Base-by-base conservation (phyloP, 2,113 vertebrate species). In the Orcinus orca region DNA sequence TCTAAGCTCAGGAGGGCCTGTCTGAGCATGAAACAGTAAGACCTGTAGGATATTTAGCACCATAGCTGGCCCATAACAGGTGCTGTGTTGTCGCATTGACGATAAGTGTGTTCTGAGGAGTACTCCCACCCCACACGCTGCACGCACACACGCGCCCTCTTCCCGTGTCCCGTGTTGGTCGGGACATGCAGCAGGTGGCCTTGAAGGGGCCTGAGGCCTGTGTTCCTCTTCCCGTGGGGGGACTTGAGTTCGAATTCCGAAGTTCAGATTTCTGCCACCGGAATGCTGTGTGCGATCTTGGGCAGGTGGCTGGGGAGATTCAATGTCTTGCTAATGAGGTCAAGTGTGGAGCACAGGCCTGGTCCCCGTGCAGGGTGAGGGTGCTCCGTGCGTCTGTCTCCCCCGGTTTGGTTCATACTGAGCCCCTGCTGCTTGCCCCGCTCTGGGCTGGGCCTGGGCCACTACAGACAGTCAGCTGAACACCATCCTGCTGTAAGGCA, bases 31-130 rank as follows among this genome's bases (percentile, higher is more conserved):
- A 2, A 8, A 15, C 17, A 9, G 10, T 11, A 1, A 7, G 5
- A 5, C 17, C 58, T 0, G 0, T 4, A 0, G 6, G 6, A 5
- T 2, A 6, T 3, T 31, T 0, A 6, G 53, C 21, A 0, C 31
- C 8, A 3, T 0, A 13, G 23, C 3, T 25, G 47, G 58, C 31
- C 3, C 8, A 0, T 0, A 4, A 21, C 17, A 0, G 9, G 5
- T 4, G 17, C 97, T 15, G 0, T 5, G 10, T n/a, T 6, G 23
- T 13, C 29, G 41, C 3, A 0, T 2, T 12, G 44, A 18, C 2
- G 3, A 0, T 2, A 3, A 53, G 63, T 0, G 0, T 6, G 1
- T 38, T n/a, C 41, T 5, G 38, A 44, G 55, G 36, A 5, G 25
- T 2, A 11, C 10, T 6, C 38, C 31, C 0, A 1, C 1, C 23